Evolutionary conservation across 2,888 invertebrate species (phyloP), one percentile per base, ranked within the genome.

Genomic region (Parnassius smintheus): DNA sequence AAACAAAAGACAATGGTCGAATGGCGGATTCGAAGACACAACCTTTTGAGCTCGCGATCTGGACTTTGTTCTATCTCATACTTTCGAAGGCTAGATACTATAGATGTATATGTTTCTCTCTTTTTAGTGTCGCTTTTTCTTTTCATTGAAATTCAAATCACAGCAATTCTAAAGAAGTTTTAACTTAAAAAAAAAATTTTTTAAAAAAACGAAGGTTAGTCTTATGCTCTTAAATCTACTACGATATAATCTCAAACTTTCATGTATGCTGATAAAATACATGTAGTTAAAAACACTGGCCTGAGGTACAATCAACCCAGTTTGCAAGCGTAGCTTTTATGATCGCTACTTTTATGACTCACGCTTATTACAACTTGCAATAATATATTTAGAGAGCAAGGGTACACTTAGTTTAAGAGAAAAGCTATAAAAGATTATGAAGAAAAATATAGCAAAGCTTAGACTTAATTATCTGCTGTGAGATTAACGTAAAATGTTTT

Each of bases 281-380:
- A 46, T 12, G 46, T 11, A 11, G 41, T n/a, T n/a, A 35, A 41
- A 22, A 59, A 51, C 51, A 52, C 52, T 46, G 52, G 45, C 22
- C 52, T 42, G 4, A 49, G 56, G 35, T 52, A n/a, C 8, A 59
- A 52, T 13, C 52, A n/a, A 4, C 25, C 13, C n/a, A 52, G 52
- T 9, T 59, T 8, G 52, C 45, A 51, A 22, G 44, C 7, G 42
- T 25, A 22, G 58, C n/a, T 51, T 44, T 18, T 51, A 35, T 4
- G 45, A 44, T 35, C 55, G 49, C 44, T 51, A 49, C 48, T 55
- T 62, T 58, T 62, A 62, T 58, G 62, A 62, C 54, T 58, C 53
- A 62, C 58, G 49, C 54, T 54, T 50, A 62, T 58, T 58, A 58
- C 53, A 46, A 48, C 42, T 53, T 35, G 45, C 45, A 18, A 18